phyloP scores from a whole-genome alignment of 2,797 vertebrate species.

The Rhinella marina region DNA sequence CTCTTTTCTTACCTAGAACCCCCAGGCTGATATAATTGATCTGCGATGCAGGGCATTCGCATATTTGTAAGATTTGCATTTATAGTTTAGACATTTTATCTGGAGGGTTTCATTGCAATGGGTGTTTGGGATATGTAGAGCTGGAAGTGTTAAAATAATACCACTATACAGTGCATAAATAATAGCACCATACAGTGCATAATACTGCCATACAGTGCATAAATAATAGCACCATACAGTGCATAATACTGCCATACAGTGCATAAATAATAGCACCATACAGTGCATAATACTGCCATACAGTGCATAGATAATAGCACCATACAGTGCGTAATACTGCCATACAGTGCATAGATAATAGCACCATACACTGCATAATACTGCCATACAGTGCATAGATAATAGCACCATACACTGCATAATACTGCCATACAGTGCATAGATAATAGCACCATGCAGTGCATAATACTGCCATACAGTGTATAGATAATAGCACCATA shows the following conservation, averaged over 20 bases:
- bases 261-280: background rate
- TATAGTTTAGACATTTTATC: background rate
- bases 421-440: too few relatives aligned
- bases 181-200: background rate
- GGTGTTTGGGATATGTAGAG: background rate
- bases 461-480: too few relatives aligned
- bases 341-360: too few relatives aligned
- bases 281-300: background rate
- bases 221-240: background rate
- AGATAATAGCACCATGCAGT: too few relatives aligned
- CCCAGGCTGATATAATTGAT: background rate
- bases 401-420: too few relatives aligned
- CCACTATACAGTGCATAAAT: background rate
- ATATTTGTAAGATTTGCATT: background rate
- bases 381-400: too few relatives aligned
- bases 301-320: too few relatives aligned
- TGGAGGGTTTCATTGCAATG: background rate
- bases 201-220: background rate
- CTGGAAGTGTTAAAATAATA: background rate
- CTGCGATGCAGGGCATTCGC: background rate
- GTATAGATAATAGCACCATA: too few relatives aligned
- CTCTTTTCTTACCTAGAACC: background rate
- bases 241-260: background rate
- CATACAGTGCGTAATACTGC: too few relatives aligned
- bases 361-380: too few relatives aligned